Evolutionary conservation across 2,113 vertebrate species (phyloP).

Genomic region (Callospermophilus lateralis): DNA sequence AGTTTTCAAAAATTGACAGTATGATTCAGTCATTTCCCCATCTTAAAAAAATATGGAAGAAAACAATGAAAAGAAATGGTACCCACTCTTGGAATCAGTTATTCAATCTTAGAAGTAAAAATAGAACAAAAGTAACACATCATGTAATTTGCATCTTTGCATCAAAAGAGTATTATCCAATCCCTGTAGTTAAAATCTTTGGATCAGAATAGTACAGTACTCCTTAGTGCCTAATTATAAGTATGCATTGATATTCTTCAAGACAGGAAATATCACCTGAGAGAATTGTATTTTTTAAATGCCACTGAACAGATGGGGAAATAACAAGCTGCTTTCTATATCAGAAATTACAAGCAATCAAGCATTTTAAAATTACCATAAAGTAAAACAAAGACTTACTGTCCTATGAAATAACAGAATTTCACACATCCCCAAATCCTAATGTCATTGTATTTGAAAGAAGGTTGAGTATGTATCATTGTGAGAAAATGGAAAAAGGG

Average conservation of each 20-base stretch:
- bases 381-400: slow-evolving; percentile 65
- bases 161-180: slow-evolving; percentile 6
- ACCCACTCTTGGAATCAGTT: slow-evolving; percentile 20
- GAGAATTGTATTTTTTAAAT: slow-evolving; percentile 43
- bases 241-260: neutral
- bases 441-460: neutral
- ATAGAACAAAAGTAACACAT: neutral
- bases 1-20: slow-evolving; percentile 21
- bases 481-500: neutral
- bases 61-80: slow-evolving; percentile 34
- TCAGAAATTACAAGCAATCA: slow-evolving; percentile 45
- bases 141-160: neutral
- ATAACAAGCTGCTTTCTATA: slow-evolving; percentile 25
- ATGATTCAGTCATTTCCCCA: slow-evolving; percentile 10
- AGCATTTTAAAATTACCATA: slow-evolving; percentile 41
- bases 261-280: slow-evolving; percentile 58
- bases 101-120: slow-evolving; percentile 44
- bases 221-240: slow-evolving; percentile 18
- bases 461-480: neutral
- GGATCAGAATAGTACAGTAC: neutral
- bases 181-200: slow-evolving; percentile 5
- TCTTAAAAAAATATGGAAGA: neutral
- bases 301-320: neutral
- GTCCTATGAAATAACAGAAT: slow-evolving; percentile 35
- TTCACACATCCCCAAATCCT: neutral